Evolutionary conservation across 1,140 invertebrate genomes (phyloP).

Genomic region (Neuroterus valhalla): DNA sequence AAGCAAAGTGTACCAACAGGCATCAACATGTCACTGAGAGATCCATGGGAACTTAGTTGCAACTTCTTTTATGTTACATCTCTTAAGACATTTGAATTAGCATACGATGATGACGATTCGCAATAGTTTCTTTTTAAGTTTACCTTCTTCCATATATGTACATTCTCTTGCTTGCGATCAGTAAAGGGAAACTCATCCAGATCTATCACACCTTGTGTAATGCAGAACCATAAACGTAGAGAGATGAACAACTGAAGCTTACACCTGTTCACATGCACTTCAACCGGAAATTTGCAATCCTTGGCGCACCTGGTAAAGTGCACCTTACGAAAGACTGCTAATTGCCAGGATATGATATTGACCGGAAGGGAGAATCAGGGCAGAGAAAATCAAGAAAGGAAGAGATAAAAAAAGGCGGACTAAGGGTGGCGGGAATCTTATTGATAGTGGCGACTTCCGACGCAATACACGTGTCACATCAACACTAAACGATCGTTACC

Average conservation of each 20-base stretch:
- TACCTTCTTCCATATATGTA: background rate
- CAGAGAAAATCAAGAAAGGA: background rate
- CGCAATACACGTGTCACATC: background rate
- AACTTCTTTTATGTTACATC: background rate
- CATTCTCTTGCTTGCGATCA: background rate
- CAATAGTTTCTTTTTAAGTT: background rate
- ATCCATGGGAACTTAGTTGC: no score
- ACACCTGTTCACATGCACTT: background rate
- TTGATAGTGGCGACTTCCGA: no score
- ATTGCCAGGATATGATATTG: slow-evolving; percentile 5
- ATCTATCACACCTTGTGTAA: background rate
- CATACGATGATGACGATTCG: background rate
- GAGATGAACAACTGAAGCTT: background rate
- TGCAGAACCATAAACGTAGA: background rate
- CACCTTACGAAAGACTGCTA: background rate
- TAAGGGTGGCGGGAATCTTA: no score
- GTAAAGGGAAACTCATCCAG: background rate
- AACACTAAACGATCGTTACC: background rate
- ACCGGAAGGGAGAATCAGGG: background rate
- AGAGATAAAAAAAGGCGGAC: background rate
- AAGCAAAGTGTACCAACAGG: no score
- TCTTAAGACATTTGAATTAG: background rate
- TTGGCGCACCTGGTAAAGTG: background rate
- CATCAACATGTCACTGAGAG: no score
- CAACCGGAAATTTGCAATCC: slow-evolving; percentile 3